Percentiles rank a stretch among this genome's conserved stretches.
Evolutionary conservation across 2,888 invertebrate species (phyloP).

Genomic region (Tipula helvola): DNA sequence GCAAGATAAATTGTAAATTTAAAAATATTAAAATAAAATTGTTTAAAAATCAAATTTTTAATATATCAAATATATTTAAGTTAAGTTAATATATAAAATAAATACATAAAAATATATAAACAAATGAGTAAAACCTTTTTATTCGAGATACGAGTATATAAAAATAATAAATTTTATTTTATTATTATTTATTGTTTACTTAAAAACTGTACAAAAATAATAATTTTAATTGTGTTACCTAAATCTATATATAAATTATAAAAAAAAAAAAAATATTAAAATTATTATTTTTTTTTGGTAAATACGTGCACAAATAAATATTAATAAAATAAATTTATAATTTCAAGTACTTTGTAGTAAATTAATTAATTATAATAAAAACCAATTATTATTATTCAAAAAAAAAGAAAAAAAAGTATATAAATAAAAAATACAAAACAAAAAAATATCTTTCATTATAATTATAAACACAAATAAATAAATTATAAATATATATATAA

Average conservation of each 20-base stretch:
- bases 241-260: background rate
- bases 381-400: background rate
- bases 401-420: background rate
- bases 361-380: background rate
- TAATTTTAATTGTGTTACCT: conserved; percentile 4
- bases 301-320: background rate
- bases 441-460: background rate
- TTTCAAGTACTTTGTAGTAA: background rate
- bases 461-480: background rate
- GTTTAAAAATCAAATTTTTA: background rate
- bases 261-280: background rate
- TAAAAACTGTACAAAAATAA: background rate
- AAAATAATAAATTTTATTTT: background rate
- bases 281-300: background rate
- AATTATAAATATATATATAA: background rate
- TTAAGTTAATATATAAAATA: background rate
- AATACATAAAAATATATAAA: background rate
- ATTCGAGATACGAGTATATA: background rate
- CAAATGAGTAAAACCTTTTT: background rate
- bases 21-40: background rate
- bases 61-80: background rate
- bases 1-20: background rate
- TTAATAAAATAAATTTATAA: background rate
- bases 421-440: background rate
- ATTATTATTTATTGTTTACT: background rate